Percentiles rank a stretch among this genome's conserved stretches.
Evolutionary conservation across 2,888 invertebrate species (phyloP).

Genomic region (Pammene fasciana): DNA sequence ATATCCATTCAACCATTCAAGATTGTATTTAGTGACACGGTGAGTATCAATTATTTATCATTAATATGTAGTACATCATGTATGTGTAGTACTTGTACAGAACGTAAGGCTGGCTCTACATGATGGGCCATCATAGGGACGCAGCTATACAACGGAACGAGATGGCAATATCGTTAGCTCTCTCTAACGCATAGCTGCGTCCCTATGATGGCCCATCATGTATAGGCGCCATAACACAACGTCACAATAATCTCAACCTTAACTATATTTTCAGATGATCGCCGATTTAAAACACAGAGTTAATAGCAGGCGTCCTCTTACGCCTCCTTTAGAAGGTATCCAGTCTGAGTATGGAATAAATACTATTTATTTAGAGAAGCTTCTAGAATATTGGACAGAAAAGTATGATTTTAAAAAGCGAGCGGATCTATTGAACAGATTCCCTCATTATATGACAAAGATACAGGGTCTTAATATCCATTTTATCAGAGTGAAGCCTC

Average conservation of each 20-base stretch:
- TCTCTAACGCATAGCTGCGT: too few relatives aligned
- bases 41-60: slow-evolving; percentile 48
- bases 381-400: slow-evolving; percentile 90
- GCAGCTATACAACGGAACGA: too few relatives aligned
- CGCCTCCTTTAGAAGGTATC: slow-evolving; percentile 86
- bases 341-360: slow-evolving; percentile 94
- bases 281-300: slow-evolving; percentile 85
- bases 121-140: too few relatives aligned
- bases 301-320: slow-evolving; percentile 73
- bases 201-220: not conserved
- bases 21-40: slow-evolving; percentile 70
- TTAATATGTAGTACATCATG: too few relatives aligned
- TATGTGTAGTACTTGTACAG: too few relatives aligned
- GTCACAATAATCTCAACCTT: not conserved
- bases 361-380: slow-evolving; percentile 85
- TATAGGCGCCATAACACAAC: not conserved
- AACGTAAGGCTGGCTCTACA: too few relatives aligned
- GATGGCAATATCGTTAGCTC: too few relatives aligned
- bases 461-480: slow-evolving; percentile 85
- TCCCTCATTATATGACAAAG: slow-evolving; percentile 84
- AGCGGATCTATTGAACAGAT: slow-evolving; percentile 86
- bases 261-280: slow-evolving; percentile 70
- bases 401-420: slow-evolving; percentile 86
- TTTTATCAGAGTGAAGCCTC: slow-evolving; percentile 87
- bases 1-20: slow-evolving; percentile 64